Conservation (phyloP, 2,797 vertebrate genomes). For the Pelochelys cantorii region DNA sequence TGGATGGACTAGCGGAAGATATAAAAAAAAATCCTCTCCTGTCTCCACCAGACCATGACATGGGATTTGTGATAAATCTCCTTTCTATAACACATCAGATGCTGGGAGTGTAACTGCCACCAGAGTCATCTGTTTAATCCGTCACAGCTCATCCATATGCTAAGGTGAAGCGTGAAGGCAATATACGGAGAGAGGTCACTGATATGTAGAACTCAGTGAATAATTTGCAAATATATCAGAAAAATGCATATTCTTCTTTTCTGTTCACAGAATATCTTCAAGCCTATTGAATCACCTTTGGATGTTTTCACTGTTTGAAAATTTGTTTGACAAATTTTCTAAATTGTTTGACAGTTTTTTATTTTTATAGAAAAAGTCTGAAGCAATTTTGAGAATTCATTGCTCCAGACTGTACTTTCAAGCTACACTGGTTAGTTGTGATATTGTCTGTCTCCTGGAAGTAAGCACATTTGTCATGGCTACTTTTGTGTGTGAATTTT, state of each 20-base stretch:
- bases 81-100: not conserved
- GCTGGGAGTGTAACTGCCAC: not conserved
- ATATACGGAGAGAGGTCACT: not conserved
- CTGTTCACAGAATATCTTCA: not conserved
- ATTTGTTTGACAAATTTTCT: not conserved
- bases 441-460: not conserved
- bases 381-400: not conserved
- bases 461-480: not conserved
- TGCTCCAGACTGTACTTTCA: not conserved
- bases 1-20: not conserved
- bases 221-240: not conserved
- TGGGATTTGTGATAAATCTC: not conserved
- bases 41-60: not conserved
- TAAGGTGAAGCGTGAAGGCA: not conserved
- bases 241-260: not conserved
- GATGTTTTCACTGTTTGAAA: not conserved
- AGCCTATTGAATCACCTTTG: not conserved
- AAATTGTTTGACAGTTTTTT: not conserved
- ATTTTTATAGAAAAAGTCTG: not conserved
- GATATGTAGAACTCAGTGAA: not conserved
- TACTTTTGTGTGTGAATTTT: not conserved
- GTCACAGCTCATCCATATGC: not conserved
- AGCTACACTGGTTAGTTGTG: not conserved
- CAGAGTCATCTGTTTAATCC: not conserved
- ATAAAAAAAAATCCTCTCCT: not conserved